These are phyloP conservation scores for Darevskia nairensis DNA, from an alignment of 2,797 vertebrate genomes.

Conservation along the genomic window DNA sequence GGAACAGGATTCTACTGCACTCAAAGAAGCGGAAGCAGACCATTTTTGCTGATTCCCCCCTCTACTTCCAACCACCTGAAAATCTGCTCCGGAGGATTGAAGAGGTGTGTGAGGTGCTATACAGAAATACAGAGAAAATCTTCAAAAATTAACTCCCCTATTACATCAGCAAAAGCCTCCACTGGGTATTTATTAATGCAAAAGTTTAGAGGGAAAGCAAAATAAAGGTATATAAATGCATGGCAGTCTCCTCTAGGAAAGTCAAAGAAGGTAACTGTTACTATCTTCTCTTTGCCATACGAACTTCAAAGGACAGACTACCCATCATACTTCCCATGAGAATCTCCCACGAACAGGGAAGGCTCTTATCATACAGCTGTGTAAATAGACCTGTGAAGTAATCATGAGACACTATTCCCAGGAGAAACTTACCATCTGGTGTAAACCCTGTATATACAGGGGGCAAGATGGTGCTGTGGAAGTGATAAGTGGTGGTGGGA, in stretches of 20 bases:
- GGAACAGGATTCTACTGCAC: background rate
- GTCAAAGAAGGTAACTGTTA: slow-evolving; percentile 25
- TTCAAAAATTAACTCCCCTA: background rate
- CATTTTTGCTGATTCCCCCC: background rate
- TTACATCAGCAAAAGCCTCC: background rate
- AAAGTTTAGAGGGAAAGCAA: background rate
- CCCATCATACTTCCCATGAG: slow-evolving; percentile 15
- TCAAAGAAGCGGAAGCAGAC: background rate
- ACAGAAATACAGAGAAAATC: background rate
- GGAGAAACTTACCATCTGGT: too few species aligned
- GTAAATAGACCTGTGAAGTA: background rate
- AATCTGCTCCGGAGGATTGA: background rate
- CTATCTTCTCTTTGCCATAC: slow-evolving; percentile 35
- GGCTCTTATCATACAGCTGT: slow-evolving; percentile 1
- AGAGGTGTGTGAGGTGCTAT: too few species aligned
- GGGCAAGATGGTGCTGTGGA: too few species aligned
- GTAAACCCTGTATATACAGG: too few species aligned
- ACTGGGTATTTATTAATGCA: too few species aligned
- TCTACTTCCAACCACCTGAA: background rate
- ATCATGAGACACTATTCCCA: too few species aligned
- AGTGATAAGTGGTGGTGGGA: too few species aligned
- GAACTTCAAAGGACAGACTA: background rate
- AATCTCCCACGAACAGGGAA: slow-evolving; percentile 36
- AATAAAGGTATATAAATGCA: slow-evolving; percentile 57
- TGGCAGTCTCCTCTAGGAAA: slow-evolving; percentile 34